Percentiles rank a stretch among this genome's conserved stretches.
These are phyloP conservation scores for Heteractis magnifica DNA, from an alignment of 92 coral and sea anemone genomes.

Conservation along the genomic window DNA sequence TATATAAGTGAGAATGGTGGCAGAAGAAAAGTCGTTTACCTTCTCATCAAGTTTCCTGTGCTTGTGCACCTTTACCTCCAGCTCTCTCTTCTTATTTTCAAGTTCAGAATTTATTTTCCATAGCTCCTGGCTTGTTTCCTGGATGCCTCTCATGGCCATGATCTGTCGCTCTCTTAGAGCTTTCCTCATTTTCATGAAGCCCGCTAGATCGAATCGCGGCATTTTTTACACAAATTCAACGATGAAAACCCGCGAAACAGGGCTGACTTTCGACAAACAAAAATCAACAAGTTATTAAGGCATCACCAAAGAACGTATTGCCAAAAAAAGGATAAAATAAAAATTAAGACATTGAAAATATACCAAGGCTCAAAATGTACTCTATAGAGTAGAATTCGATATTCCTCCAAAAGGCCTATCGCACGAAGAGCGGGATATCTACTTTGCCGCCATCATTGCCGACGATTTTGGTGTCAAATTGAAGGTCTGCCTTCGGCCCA, in stretches of 20 bases:
- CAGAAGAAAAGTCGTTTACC: not conserved
- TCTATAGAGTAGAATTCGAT: not conserved
- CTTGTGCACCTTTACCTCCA: conserved; percentile 9
- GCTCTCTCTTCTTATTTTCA: not conserved
- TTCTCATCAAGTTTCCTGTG: conserved; percentile 17
- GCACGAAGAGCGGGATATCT: not conserved
- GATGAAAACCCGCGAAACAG: not conserved
- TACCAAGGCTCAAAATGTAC: not conserved
- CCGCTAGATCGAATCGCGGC: conserved; percentile 3
- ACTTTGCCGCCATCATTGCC: not conserved
- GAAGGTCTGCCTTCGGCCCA: not conserved
- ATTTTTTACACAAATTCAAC: not conserved
- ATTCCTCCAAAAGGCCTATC: not conserved
- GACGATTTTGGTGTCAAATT: not conserved
- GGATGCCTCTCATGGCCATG: not conserved
- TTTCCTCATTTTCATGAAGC: not conserved
- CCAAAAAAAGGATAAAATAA: not conserved
- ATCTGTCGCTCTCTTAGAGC: not conserved
- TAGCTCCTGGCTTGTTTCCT: not conserved
- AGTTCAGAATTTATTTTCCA: not conserved
- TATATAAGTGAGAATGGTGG: too few species aligned
- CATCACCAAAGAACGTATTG: not conserved
- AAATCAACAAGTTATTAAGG: conserved; percentile 2
- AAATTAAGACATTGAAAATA: not conserved
- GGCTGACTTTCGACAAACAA: not conserved